Base-by-base conservation (phyloP, 2,797 vertebrate genomes). In the Spondyliosoma cantharus region DNA sequence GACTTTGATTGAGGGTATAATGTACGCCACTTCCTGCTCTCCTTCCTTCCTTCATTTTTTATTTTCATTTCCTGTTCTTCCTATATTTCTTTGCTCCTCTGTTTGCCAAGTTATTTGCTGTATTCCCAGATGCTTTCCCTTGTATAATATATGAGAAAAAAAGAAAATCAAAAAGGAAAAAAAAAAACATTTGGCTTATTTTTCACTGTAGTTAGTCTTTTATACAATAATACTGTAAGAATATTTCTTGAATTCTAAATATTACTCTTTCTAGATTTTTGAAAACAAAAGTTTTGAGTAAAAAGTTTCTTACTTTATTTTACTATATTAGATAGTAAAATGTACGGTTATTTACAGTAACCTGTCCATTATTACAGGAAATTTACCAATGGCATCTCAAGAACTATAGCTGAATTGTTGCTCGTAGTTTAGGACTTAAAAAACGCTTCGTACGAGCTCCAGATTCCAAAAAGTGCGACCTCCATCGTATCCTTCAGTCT, bases 191-290 rank as follows among this genome's bases (percentile, higher is more conserved):
- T 98, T 98, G 97, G 97, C 97, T 98, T 99, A 99, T 99, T 99
- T 99, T 99, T 99, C 98, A 99, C 97, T 97, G 96, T 99, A 99
- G 98, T 96, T 99, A 99, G 97, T 97, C 96, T 99, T 99, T 99
- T 99, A 98, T 99, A 99, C 98, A 97, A 99, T 98, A 97, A 99
- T 98, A 97, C 97, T 98, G 97, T 99, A 99, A 99, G 97, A 99
- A 99, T 98, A 98, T 99, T 98, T 99, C 97, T 99, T 98, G 97
- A 98, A 98, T 97, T 98, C 97, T 97, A 98, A 98, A 99, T 98
- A 99, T 99, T 98, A 98, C 98, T 99, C 98, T 99, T 99, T 99
- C 97, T 99, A 99, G 98, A 99, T 99, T 99, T 99, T 99, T 99
- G 96, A 97, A 99, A 98, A 97, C 96, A 92, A 98, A 98, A 96